Conservation (phyloP, 2,797 vertebrate genomes). For the Myotis myotis region DNA sequence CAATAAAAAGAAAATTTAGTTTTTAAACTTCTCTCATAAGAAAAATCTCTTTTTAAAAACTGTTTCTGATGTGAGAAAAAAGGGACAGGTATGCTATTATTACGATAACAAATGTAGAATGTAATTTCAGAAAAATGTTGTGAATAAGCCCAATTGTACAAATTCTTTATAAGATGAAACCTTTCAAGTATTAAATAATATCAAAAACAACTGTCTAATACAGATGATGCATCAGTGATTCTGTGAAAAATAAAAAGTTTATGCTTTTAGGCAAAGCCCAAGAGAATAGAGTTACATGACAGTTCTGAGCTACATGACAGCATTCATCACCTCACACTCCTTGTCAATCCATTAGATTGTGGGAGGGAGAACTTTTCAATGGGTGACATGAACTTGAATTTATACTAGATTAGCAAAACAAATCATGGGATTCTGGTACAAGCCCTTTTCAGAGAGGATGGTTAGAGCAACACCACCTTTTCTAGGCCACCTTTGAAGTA, state of each 20-base stretch:
- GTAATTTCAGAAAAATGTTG: slow-evolving; percentile 33
- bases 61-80: slow-evolving; percentile 37
- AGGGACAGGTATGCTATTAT: background rate
- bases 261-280: background rate
- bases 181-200: background rate
- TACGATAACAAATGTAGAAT: slow-evolving; percentile 1
- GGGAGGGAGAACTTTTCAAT: background rate
- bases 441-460: background rate
- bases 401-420: background rate
- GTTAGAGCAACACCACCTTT: background rate
- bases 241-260: background rate
- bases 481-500: background rate
- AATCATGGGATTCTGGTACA: background rate
- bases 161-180: background rate
- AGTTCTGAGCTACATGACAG: too few species aligned
- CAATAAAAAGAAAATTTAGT: slow-evolving; percentile 16
- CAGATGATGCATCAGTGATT: background rate
- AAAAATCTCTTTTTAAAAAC: background rate
- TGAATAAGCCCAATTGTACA: slow-evolving; percentile 10
- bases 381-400: background rate
- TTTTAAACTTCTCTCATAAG: slow-evolving; percentile 13
- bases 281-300: background rate
- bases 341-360: background rate
- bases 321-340: background rate
- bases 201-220: slow-evolving; percentile 11